Conservation (phyloP, 2,113 vertebrate genomes). For the Bubo bubo region DNA sequence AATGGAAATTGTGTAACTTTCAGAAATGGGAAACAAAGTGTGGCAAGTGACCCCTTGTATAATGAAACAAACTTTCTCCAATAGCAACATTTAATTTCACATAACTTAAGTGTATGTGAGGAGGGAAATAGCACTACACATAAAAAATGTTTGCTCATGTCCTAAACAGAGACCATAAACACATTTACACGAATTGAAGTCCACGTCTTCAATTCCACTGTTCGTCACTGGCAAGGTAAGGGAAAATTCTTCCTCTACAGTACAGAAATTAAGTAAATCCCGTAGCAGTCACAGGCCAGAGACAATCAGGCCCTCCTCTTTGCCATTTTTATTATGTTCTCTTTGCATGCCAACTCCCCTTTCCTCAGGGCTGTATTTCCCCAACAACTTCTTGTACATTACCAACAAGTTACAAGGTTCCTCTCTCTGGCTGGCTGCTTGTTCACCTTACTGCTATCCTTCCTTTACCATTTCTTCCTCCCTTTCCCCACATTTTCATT, state of each 20-base stretch:
- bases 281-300: not conserved
- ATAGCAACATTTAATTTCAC: not conserved
- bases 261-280: not conserved
- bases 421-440: fast-evolving
- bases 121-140: not conserved
- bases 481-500: not conserved
- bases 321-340: not conserved
- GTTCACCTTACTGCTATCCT: not conserved
- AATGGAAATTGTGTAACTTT: not conserved
- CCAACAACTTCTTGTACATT: not conserved
- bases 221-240: not conserved
- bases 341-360: not conserved
- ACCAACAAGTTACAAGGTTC: not conserved
- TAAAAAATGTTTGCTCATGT: not conserved
- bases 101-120: not conserved
- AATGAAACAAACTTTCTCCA: not conserved
- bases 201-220: not conserved
- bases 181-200: not conserved
- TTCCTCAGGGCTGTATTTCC: not conserved
- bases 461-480: not conserved
- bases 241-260: not conserved
- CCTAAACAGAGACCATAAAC: not conserved
- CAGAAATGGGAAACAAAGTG: not conserved
- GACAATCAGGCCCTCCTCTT: not conserved
- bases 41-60: fast-evolving